A percentile compares a stretch with the other conserved stretches of the same genome.
Evolutionary conservation across 2,888 invertebrate species (phyloP).

Genomic region (Villa cingulata): DNA sequence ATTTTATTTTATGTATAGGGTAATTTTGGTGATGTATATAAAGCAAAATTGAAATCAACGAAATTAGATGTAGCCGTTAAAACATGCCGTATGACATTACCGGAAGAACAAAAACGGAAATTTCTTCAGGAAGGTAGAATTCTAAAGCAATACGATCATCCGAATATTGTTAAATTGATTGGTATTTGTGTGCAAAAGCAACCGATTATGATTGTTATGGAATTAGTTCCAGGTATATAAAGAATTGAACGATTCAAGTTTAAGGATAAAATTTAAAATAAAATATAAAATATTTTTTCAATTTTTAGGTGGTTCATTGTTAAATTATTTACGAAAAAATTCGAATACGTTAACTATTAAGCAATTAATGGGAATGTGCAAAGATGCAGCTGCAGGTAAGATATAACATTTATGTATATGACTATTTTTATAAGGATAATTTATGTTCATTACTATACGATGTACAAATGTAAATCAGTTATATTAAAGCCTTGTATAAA

Average conservation of each 20-base stretch:
- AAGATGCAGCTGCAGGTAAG: constrained; percentile 76
- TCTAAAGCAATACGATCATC: constrained; percentile 91
- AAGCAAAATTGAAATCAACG: constrained; percentile 69
- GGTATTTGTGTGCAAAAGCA: constrained; percentile 97
- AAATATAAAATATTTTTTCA: neutral
- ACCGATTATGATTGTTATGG: constrained; percentile 99
- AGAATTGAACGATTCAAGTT: no score
- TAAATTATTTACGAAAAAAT: constrained; percentile 76
- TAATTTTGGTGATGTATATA: constrained; percentile 95
- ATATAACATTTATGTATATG: no score
- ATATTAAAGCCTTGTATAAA: no score
- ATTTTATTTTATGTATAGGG: constrained; percentile 46
- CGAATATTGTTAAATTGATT: constrained; percentile 89
- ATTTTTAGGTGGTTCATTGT: constrained; percentile 66
- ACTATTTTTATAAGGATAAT: no score
- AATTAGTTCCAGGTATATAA: constrained; percentile 58
- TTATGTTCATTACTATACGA: no score
- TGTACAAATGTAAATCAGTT: no score
- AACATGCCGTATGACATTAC: constrained; percentile 84
- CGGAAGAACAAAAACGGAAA: constrained; percentile 86
- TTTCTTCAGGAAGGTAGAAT: constrained; percentile 93
- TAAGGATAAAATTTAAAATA: neutral
- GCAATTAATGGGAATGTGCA: constrained; percentile 75
- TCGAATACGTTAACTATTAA: constrained; percentile 49
- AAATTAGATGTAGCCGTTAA: constrained; percentile 88